Conservation (phyloP, 92 coral and sea anemone genomes). For the Paragorgia papillata region DNA sequence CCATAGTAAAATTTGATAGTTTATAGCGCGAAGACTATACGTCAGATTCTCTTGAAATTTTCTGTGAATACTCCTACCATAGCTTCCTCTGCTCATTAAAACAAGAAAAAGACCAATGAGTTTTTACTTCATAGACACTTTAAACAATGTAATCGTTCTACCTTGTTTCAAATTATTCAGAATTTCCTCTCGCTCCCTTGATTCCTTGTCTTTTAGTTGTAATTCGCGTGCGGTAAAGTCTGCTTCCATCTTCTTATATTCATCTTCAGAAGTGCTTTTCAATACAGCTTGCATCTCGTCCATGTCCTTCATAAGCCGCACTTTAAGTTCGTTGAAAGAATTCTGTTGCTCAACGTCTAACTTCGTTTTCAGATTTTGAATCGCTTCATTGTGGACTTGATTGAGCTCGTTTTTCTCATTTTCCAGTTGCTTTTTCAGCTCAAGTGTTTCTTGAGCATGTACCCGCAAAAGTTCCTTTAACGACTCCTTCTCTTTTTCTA, state of each 20-base stretch:
- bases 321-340: conserved; percentile 69
- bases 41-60: too few relatives aligned
- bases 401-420: conserved; percentile 63
- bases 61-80: too few relatives aligned
- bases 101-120: too few relatives aligned
- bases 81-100: neutral
- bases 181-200: conserved; percentile 50
- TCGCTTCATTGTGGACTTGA: conserved; percentile 48
- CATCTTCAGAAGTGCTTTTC: conserved; percentile 6
- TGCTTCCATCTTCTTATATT: neutral
- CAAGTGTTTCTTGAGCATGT: conserved; percentile 68
- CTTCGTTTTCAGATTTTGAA: conserved; percentile 30
- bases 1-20: too few relatives aligned
- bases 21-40: too few relatives aligned
- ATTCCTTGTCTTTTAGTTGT: conserved; percentile 19
- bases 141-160: neutral
- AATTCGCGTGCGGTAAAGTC: neutral
- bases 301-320: conserved; percentile 66
- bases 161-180: conserved; percentile 34
- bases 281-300: conserved; percentile 55
- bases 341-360: conserved; percentile 70
- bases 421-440: conserved; percentile 67
- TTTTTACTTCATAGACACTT: too few relatives aligned
- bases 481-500: conserved; percentile 63
- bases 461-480: conserved; percentile 60